These are phyloP conservation scores for Orthosia cruda DNA, from an alignment of 2,888 invertebrate species.

Conservation along the genomic window DNA sequence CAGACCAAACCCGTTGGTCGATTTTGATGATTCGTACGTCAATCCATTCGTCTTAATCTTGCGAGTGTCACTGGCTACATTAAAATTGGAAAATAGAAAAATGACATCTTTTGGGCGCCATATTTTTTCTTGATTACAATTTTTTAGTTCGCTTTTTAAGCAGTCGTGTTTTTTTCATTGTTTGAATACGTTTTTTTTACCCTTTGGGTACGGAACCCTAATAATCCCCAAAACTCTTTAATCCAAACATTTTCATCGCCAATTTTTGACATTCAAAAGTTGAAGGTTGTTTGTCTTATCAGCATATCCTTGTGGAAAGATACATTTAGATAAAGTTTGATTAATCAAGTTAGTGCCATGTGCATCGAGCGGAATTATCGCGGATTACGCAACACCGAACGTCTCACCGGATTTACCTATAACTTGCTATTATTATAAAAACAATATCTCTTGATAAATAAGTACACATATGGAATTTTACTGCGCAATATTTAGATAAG, in stretches of 20 bases:
- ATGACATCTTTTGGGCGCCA: too few species aligned
- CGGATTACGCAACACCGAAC: constrained; percentile 22
- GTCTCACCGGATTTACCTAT: constrained; percentile 14
- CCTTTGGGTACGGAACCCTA: too few species aligned
- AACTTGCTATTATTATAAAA: constrained; percentile 6
- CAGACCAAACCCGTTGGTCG: too few species aligned
- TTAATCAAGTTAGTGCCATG: constrained; percentile 15
- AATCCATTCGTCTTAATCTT: too few species aligned
- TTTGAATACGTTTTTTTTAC: too few species aligned
- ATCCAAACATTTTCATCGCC: neutral
- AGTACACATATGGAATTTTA: constrained; percentile 32
- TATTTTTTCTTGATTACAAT: too few species aligned
- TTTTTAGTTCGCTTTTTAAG: too few species aligned
- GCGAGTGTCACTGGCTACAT: too few species aligned
- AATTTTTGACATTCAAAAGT: neutral
- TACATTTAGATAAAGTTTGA: constrained; percentile 4
- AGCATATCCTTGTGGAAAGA: constrained; percentile 18
- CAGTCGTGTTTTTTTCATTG: too few species aligned
- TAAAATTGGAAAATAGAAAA: too few species aligned
- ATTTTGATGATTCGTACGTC: too few species aligned
- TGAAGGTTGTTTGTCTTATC: neutral
- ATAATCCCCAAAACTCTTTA: too few species aligned
- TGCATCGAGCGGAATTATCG: constrained; percentile 1
- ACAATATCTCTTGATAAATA: constrained; percentile 37
- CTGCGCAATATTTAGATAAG: constrained; percentile 41